Evolutionary conservation across 2,113 vertebrate species (phyloP), one percentile per base, ranked within the genome.

Genomic region (Microtus oregoni): DNA sequence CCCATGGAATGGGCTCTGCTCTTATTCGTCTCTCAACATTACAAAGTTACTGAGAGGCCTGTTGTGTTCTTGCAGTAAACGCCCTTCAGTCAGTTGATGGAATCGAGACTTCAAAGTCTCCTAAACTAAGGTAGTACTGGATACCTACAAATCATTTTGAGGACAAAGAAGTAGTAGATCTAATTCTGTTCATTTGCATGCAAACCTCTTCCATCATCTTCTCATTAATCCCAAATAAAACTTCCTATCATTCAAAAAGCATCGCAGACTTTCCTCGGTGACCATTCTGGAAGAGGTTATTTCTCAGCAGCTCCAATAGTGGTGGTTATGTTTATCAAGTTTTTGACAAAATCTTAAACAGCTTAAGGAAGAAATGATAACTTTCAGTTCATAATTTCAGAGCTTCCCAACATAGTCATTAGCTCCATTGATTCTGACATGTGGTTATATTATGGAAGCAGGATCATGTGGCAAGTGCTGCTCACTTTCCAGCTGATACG

Each of bases 141-240:
- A 55, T 55, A 55, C 52, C 52, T 55, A 55, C 52, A 55, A 55
- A 55, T 55, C 52, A 55, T 55, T 55, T 55, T 55, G 52, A 15
- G 52, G 52, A 55, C 52, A 55, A 55, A 55, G 14, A 55, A 55
- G 52, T 17, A 55, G 52, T 55, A 55, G 14, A 55, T 55, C 52
- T 55, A 55, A 55, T 55, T 55, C 14, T 14, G 3, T 55, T 55
- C 52, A 55, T 55, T 55, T 55, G 52, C 52, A 55, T 55, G 14
- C 52, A 55, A 55, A 55, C 14, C 55, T 89, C 47, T 93, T 90
- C 28, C 13, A 86, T 90, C 30, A 92, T 19, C 15, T 96, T 92
- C 13, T 92, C 35, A 14, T 94, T 92, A 17, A 96, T 30, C 61
- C 70, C 90, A 94, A 88, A 79, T 7, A 91, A 91, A 94, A 65